Evolutionary conservation across 2,797 vertebrate genomes (phyloP), one percentile per base, ranked within the genome.

Genomic region (Babyrousa celebensis): DNA sequence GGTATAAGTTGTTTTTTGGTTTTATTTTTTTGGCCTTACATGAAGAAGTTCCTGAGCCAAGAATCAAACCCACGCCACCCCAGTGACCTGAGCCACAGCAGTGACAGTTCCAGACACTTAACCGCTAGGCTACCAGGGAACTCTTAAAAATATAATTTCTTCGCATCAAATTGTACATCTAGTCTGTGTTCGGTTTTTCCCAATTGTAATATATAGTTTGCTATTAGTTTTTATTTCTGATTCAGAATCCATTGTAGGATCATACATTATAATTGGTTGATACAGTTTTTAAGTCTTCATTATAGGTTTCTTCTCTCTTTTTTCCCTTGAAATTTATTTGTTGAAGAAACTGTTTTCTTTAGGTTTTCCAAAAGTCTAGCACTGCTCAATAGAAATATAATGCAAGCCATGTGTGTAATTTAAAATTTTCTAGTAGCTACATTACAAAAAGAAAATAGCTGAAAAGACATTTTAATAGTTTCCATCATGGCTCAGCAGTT

Each of bases 391-490:
- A 80, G 74, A 85, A 96, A 75, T 71, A 85, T 43, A 80, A 56
- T 77, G 29, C 11, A 82, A 88, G 17, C 29, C 60, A 88, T 9
- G 5, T 92, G n/a, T 78, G 17, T 67, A 90, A 79, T 96, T 96
- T 25, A 91, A 87, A 78, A n/a, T 79, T 85, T 67, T 78, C 6
- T 67, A 60, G 48, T 86, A 83, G 54, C 10, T 27, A 70, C 62
- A 36, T 85, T 92, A 43, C 12, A 68, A 85, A 82, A 84, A 93
- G 21, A 56, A 93, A 95, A 92, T 60, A 92, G 36, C 6, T 91
- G n/a, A 86, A 48, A 48, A 48, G 36, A 36, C 36, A 36, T 36
- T 36, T 36, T 36, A 36, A 36, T 36, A 36, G 36, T 36, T 36
- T 36, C 36, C 36, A 36, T 36, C 36, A 36, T 36, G 36, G 36